Percentiles rank a stretch among this genome's conserved stretches.
phyloP scores from a whole-genome alignment of 2,888 invertebrate genomes.

The Eupelmus urozonus region DNA sequence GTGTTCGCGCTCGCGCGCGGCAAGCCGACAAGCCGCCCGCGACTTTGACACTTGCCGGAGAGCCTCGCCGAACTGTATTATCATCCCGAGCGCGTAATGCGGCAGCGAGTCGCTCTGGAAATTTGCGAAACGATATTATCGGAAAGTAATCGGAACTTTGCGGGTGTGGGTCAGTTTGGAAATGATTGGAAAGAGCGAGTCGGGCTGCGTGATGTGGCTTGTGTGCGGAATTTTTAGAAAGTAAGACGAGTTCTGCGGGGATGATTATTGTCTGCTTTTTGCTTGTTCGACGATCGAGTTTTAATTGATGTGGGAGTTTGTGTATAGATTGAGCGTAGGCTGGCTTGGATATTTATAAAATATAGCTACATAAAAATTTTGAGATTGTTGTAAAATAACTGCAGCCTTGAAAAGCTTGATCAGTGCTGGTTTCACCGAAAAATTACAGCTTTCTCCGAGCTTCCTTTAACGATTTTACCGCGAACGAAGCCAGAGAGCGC shows the following conservation, averaged over 20 bases:
- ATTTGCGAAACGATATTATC: slow-evolving; percentile 50
- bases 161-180: too few relatives aligned
- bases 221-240: too few relatives aligned
- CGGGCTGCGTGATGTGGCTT: too few relatives aligned
- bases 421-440: too few relatives aligned
- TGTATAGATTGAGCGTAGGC: too few relatives aligned
- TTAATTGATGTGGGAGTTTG: not conserved
- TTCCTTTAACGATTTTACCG: slow-evolving; percentile 33
- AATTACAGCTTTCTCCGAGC: too few relatives aligned
- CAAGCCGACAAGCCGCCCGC: slow-evolving; percentile 11
- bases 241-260: slow-evolving; percentile 3
- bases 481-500: not conserved
- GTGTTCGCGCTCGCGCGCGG: not conserved
- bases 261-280: slow-evolving; percentile 1
- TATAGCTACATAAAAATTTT: too few relatives aligned
- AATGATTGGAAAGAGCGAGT: too few relatives aligned
- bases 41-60: slow-evolving; percentile 13
- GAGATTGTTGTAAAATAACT: not conserved
- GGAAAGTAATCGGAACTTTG: slow-evolving; percentile 46
- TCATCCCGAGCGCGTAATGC: too few relatives aligned
- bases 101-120: too few relatives aligned
- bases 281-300: not conserved
- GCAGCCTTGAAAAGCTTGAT: not conserved
- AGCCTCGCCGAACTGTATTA: not conserved
- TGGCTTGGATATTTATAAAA: too few relatives aligned